A percentile compares a stretch with the other conserved stretches of the same genome.
Conservation (phyloP, 2,113 vertebrate genomes). For the Rhegmatorhina hoffmannsi region DNA sequence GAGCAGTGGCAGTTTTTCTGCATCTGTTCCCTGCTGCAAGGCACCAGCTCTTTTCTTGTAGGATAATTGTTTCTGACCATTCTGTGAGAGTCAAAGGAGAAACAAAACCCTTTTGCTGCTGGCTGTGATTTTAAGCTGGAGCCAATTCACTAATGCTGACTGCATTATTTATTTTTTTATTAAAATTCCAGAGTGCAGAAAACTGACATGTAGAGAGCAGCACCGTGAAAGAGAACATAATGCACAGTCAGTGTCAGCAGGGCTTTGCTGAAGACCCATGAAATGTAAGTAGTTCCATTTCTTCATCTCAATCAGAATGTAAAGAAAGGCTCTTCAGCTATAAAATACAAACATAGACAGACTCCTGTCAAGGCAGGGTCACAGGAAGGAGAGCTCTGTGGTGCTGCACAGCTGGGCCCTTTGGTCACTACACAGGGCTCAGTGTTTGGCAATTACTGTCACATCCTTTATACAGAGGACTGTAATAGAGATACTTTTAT, state of each 20-base stretch:
- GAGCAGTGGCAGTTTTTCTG: neutral
- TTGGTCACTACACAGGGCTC: neutral
- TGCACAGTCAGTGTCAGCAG: neutral
- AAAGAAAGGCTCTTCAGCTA: neutral
- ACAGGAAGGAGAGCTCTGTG: neutral
- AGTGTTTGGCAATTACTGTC: neutral
- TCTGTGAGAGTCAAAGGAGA: neutral
- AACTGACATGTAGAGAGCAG: neutral
- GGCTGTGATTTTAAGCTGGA: neutral
- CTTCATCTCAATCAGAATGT: neutral
- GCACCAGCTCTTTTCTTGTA: neutral
- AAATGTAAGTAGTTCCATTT: neutral
- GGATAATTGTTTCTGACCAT: neutral
- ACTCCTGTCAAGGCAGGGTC: neutral
- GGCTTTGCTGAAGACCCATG: neutral
- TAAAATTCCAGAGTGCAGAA: neutral
- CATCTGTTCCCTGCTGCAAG: neutral
- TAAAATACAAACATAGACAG: neutral
- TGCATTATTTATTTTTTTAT: neutral
- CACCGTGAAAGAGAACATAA: neutral
- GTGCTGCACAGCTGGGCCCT: neutral
- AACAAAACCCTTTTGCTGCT: neutral
- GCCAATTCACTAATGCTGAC: neutral
- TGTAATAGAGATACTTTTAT: neutral
- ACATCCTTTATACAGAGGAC: neutral